Percentiles rank a stretch among this genome's conserved stretches.
These are phyloP conservation scores for Labia minor DNA, from an alignment of 2,888 invertebrate genomes.

Conservation along the genomic window DNA sequence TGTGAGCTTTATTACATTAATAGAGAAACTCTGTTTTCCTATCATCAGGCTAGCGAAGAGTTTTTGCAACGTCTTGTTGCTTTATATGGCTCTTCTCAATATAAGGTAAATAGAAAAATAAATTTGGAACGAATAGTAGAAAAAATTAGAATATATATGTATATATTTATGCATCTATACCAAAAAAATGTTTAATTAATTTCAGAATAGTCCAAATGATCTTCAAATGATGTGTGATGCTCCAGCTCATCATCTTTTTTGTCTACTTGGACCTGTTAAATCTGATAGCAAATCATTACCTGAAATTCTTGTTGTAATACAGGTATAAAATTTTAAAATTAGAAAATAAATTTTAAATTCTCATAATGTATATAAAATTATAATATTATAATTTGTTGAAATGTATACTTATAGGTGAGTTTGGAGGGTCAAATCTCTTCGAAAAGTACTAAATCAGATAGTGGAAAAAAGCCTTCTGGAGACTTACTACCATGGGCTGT, in stretches of 20 bases:
- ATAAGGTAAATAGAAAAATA: constrained; percentile 53
- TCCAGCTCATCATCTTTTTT: constrained; percentile 95
- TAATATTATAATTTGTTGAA: no score
- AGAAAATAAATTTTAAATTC: no score
- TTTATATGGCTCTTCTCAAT: constrained; percentile 94
- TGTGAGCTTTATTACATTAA: constrained; percentile 85
- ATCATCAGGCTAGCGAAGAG: constrained; percentile 82
- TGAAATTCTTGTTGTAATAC: constrained; percentile 86
- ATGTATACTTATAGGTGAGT: no score
- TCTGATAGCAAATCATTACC: constrained; percentile 60
- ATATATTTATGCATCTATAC: no score
- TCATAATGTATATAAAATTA: neutral
- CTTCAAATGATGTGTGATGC: constrained; percentile 97
- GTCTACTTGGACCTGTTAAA: constrained; percentile 77
- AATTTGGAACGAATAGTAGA: neutral
- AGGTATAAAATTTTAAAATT: no score
- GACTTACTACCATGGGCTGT: constrained; percentile 99
- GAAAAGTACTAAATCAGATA: constrained; percentile 60
- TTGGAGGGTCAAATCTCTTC: constrained; percentile 53
- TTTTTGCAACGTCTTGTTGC: constrained; percentile 87
- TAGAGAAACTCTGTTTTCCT: constrained; percentile 91
- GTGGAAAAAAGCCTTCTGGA: constrained; percentile 85
- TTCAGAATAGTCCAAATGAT: constrained; percentile 92
- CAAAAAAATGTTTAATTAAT: constrained; percentile 23
- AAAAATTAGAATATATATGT: constrained; percentile 13